A percentile compares a stretch with the other conserved stretches of the same genome.
phyloP scores from a whole-genome alignment of 2,888 invertebrate genomes.

The Leptinotarsa peninsularis region DNA sequence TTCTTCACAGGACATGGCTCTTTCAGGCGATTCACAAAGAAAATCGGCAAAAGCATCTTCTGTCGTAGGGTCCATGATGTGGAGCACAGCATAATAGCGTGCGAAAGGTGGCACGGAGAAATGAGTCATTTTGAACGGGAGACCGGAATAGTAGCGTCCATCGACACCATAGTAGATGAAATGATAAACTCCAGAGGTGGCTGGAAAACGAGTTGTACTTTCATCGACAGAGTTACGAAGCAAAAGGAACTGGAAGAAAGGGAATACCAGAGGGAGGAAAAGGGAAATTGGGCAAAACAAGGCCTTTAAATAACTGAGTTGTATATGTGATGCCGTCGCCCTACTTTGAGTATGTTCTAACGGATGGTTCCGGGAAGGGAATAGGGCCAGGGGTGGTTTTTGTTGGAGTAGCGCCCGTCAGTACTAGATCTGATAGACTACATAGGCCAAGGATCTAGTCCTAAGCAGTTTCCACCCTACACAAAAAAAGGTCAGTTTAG shows the following conservation, averaged over 20 bases:
- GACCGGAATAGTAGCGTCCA: not conserved
- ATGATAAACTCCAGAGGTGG: not conserved
- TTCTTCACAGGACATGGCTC: slow-evolving; percentile 20
- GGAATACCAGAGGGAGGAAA: not conserved
- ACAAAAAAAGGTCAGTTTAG: slow-evolving; percentile 28
- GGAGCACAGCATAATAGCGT: slow-evolving; percentile 3
- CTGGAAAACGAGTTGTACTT: not conserved
- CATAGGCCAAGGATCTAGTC: not conserved
- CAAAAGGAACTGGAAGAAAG: slow-evolving; percentile 12
- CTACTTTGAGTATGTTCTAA: not conserved
- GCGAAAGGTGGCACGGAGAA: not conserved
- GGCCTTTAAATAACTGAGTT: not conserved
- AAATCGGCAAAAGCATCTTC: not conserved
- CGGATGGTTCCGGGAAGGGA: not conserved
- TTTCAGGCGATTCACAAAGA: slow-evolving; percentile 4
- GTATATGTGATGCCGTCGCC: slow-evolving; percentile 3
- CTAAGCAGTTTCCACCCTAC: slow-evolving; percentile 9
- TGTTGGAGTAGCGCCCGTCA: slow-evolving; percentile 8
- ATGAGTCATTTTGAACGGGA: no score
- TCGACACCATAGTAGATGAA: not conserved
- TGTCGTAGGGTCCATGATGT: not conserved
- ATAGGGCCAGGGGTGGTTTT: slow-evolving; percentile 11
- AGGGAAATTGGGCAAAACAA: not conserved
- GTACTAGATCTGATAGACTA: not conserved
- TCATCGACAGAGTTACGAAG: not conserved